phyloP scores from a whole-genome alignment of 2,888 invertebrate species.

The Nebria brevicollis region DNA sequence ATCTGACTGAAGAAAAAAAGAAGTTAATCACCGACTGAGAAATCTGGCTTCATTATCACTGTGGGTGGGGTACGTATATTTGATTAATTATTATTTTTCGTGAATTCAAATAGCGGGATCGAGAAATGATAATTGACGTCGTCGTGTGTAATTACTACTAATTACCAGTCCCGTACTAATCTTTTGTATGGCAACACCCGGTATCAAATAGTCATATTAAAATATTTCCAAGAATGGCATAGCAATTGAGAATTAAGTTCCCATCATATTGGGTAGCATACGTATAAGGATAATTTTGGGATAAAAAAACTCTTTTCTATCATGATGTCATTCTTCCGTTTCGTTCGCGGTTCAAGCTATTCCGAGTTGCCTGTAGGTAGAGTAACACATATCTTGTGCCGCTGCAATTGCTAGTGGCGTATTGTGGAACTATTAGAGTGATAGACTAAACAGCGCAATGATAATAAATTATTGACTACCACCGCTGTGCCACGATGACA shows the following conservation, averaged over 20 bases:
- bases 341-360: no score
- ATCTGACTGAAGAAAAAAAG: constrained; percentile 2
- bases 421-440: not conserved
- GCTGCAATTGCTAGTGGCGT: not conserved
- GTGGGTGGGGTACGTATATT: constrained; percentile 34
- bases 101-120: constrained; percentile 6
- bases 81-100: constrained; percentile 35
- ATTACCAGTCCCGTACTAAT: constrained; percentile 27
- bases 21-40: constrained; percentile 15
- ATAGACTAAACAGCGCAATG: constrained; percentile 26
- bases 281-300: no score
- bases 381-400: not conserved
- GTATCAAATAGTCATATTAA: not conserved
- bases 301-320: no score
- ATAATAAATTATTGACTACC: constrained; percentile 44
- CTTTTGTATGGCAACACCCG: not conserved
- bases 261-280: no score
- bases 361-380: no score
- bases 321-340: no score
- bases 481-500: constrained; percentile 40
- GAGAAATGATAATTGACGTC: constrained; percentile 19
- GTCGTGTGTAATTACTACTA: constrained; percentile 27
- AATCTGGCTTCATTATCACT: constrained; percentile 38
- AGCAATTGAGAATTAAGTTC: no score
- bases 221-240: no score